Base-by-base conservation (phyloP, 2,888 invertebrate genomes). In the Ectemnius lituratus region DNA sequence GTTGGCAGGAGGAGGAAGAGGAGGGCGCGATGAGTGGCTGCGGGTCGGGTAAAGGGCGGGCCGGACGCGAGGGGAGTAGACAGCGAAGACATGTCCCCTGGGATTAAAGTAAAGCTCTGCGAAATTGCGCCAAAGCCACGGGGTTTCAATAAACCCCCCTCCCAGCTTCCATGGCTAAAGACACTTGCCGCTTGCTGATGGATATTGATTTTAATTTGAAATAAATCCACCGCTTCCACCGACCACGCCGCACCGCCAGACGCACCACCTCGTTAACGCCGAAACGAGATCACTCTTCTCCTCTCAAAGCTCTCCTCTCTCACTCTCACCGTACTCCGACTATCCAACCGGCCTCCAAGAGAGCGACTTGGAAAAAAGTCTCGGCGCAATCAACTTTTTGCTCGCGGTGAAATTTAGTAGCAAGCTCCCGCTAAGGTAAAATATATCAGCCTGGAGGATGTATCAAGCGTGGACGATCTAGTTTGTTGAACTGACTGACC, bases 81-180 rank as follows among this genome's bases (percentile, higher is more conserved):
- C 61, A 67, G 61, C 57, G 72, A 79, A 81, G 80, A 80, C 81
- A 72, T 78, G 85, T 86, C 85, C 83, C 73, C 75, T 61, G 84
- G 85, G 87, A 86, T 85, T 86, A 86, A 85, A 87, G 84, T 82
- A 85, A 86, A 86, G 86, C 87, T 81, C 84, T 82, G 84, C 81
- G 84, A 87, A 86, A 85, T 87, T 87, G 87, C 84, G 78, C 76
- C 81, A 84, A 84, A 83, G 84, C 87, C 84, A 81, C 79, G 80
- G 84, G 83, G 85, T 88, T 87, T 87, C 87, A 86, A 87, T 86
- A 86, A 84, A 84, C 83, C 80, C 79, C n/a, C n/a, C n/a, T n/a
- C n/a, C 57, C 73, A 68, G 73, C 79, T 67, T 76, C 37, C 37
- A 11, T 37, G 75, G 76, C 81, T 75, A 80, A 82, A 79, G 46